phyloP scores from a whole-genome alignment of 2,888 invertebrate species.

The Linnaemya vulpina region DNA sequence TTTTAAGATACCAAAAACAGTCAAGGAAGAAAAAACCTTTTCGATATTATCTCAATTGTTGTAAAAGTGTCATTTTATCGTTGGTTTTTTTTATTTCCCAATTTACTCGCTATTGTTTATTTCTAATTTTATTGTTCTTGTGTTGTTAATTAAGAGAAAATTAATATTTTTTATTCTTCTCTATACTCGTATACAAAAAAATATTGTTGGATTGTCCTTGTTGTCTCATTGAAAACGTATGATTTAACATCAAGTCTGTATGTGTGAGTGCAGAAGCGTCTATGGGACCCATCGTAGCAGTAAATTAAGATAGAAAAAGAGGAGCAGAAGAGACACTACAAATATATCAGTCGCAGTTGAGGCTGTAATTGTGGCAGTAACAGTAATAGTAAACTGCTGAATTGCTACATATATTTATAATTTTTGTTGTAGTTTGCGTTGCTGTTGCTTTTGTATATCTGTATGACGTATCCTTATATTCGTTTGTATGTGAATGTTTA shows the following conservation, averaged over 20 bases:
- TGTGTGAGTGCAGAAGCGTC: not conserved
- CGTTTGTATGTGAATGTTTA: constrained; percentile 1
- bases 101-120: too few species aligned
- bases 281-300: not conserved
- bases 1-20: too few species aligned
- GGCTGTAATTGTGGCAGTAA: constrained; percentile 29
- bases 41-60: too few species aligned
- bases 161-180: too few species aligned
- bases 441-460: constrained; percentile 19
- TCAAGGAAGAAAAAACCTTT: too few species aligned
- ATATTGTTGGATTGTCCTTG: constrained; percentile 65
- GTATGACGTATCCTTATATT: constrained; percentile 1
- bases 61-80: too few species aligned
- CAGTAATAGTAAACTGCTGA: constrained; percentile 56
- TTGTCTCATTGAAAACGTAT: constrained; percentile 67
- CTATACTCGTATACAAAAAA: too few species aligned
- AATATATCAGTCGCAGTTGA: constrained; percentile 14
- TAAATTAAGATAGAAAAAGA: constrained; percentile 48
- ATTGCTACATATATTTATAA: constrained; percentile 55
- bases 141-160: not conserved
- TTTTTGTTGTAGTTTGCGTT: constrained; percentile 9
- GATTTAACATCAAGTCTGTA: constrained; percentile 23
- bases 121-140: too few species aligned
- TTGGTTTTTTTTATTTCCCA: too few species aligned
- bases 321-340: constrained; percentile 13